Conservation (phyloP, 2,797 vertebrate genomes). For the Petrocephalus sullivani region DNA sequence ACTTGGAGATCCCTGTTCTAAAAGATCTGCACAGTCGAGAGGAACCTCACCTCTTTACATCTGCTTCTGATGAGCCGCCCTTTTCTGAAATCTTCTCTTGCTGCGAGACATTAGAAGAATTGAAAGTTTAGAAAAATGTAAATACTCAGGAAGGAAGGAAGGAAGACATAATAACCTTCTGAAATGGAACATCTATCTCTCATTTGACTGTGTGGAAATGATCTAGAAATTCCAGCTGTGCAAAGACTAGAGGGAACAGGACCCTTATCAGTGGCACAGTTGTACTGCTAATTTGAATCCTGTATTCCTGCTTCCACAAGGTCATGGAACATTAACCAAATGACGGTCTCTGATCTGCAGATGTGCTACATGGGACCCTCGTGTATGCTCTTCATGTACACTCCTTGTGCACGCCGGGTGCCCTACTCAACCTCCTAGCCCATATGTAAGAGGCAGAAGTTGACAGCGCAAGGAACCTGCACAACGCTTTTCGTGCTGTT, state of each 20-base stretch:
- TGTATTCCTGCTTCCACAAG: not conserved
- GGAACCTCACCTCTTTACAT: constrained; percentile 73
- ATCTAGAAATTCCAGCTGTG: constrained; percentile 3
- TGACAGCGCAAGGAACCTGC: not conserved
- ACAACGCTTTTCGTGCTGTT: not conserved
- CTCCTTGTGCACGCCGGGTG: not conserved
- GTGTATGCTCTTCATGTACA: not conserved
- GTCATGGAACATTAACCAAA: not conserved
- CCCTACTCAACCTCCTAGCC: not conserved
- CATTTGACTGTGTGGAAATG: constrained; percentile 3
- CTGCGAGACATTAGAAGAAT: constrained; percentile 47
- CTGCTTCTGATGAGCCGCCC: constrained; percentile 66
- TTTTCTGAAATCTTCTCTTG: constrained; percentile 72
- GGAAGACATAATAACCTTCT: not conserved
- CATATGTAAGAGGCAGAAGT: not conserved
- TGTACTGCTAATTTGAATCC: constrained; percentile 10
- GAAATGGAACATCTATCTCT: not conserved
- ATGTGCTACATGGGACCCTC: not conserved
- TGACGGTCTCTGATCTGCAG: not conserved
- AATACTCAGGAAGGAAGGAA: not conserved
- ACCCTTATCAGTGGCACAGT: not conserved
- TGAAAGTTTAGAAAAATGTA: not conserved
- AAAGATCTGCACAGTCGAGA: not conserved
- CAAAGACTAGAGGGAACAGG: not conserved
- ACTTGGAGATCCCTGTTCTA: not conserved